phyloP scores from a whole-genome alignment of 2,113 vertebrate genomes.

The Callopanchax toddi region DNA sequence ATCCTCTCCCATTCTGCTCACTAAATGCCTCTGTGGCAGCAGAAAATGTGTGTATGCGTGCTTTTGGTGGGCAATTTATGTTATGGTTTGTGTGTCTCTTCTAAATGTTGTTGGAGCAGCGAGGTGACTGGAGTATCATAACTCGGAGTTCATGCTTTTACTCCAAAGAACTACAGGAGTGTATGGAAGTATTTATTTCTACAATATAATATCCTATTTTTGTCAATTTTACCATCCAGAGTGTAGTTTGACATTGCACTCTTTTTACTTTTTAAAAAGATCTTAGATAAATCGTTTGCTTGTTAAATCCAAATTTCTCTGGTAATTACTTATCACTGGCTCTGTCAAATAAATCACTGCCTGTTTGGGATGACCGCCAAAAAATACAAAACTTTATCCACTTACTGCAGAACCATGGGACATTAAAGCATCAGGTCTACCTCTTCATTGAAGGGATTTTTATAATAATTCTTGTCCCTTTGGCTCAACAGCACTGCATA shows the following conservation, averaged over 20 bases:
- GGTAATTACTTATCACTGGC: conserved; percentile 35
- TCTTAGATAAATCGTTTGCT: too few species aligned
- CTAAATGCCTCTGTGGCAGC: conserved; percentile 59
- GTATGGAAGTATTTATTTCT: conserved; percentile 32
- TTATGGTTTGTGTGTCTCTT: conserved; percentile 25
- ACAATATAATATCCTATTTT: conserved; percentile 8
- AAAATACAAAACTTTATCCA: conserved; percentile 10
- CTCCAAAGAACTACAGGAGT: conserved; percentile 12
- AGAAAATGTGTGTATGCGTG: conserved; percentile 20
- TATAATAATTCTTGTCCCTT: conserved; percentile 10
- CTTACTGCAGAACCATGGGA: background rate
- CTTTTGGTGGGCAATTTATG: conserved; percentile 16
- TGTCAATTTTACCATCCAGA: conserved; percentile 15
- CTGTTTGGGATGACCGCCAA: background rate
- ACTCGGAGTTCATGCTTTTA: conserved; percentile 31
- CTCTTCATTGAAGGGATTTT: conserved; percentile 11
- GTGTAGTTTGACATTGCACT: conserved; percentile 6
- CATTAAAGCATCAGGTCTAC: conserved; percentile 20
- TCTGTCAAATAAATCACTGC: conserved; percentile 29
- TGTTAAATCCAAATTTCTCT: conserved; percentile 32
- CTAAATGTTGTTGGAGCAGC: conserved; percentile 17
- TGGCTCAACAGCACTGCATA: conserved; percentile 4
- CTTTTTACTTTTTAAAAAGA: too few species aligned
- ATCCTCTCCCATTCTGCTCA: conserved; percentile 65
- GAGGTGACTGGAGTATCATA: conserved; percentile 34